These are phyloP conservation scores for Marmota monax DNA, from an alignment of 2,113 vertebrate species.

Conservation along the genomic window DNA sequence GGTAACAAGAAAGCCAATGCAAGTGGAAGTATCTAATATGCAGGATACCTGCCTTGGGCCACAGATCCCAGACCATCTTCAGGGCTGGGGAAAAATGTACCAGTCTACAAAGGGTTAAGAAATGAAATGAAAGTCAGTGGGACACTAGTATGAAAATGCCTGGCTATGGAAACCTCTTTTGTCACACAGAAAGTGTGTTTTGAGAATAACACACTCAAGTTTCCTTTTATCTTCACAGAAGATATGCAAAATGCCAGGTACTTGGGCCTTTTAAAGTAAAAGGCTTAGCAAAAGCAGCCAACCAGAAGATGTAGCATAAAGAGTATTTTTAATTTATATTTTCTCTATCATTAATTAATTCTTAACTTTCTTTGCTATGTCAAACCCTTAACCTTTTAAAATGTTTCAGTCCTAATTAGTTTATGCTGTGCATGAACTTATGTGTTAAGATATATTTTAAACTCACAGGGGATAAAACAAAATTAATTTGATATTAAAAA, in stretches of 20 bases:
- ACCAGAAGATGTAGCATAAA: conserved; percentile 49
- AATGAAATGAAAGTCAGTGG: conserved; percentile 14
- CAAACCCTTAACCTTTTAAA: conserved; percentile 50
- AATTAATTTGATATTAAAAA: conserved; percentile 46
- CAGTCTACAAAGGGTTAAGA: conserved; percentile 50
- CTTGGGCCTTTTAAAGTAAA: conserved; percentile 38
- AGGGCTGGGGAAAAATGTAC: background rate
- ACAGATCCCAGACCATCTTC: background rate
- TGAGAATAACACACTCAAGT: conserved; percentile 70
- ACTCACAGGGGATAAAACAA: background rate
- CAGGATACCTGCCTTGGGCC: background rate
- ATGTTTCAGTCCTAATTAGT: background rate
- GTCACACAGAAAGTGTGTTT: conserved; percentile 31
- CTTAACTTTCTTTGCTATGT: conserved; percentile 63
- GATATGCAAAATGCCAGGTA: conserved; percentile 69
- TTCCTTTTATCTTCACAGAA: conserved; percentile 74
- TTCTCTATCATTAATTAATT: conserved; percentile 71
- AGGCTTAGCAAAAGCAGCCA: background rate
- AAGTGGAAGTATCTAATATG: conserved; percentile 59
- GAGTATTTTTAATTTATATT: conserved; percentile 50
- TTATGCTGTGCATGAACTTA: conserved; percentile 25
- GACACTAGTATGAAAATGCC: conserved; percentile 46
- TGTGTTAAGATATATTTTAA: conserved; percentile 27
- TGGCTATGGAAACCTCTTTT: conserved; percentile 51
- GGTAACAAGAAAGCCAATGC: conserved; percentile 80